Evolutionary conservation across 2,113 vertebrate genomes (phyloP), one percentile per base, ranked within the genome.

Genomic region (Butorides virescens): DNA sequence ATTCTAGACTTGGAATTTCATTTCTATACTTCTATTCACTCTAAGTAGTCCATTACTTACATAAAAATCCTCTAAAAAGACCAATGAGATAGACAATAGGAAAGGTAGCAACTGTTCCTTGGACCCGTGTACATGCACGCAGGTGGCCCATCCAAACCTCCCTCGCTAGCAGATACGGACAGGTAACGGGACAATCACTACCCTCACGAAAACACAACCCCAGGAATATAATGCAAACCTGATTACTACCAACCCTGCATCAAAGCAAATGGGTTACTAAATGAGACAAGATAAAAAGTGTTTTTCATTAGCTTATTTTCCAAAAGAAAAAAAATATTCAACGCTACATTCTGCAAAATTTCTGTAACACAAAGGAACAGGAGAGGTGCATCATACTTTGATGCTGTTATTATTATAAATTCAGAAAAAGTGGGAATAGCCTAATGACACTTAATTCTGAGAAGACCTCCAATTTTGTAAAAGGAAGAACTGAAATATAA

Each of bases 161-260:
- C 11, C 29, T 11, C 10, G 20, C 29, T 5, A 32, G 37, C 36
- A 39, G 58, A 14, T 6, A 30, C 0, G 0, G 16, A 50, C 22
- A 32, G 55, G 68, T 34, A 49, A 76, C 50, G 46, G 46, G n/a
- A 42, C 32, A 1, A 62, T 19, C 68, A 68, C 25, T 9, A 19
- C 30, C 5, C 44, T 19, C 52, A 27, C 0, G 10, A 46, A 70
- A 86, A 74, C 27, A 27, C n/a, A 13, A 61, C 49, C 36, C 30
- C 14, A 4, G 44, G 39, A 83, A 62, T 22, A n/a, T 17, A 91
- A 70, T 9, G n/a, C 67, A 84, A 89, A 84, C 49, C 26, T 71
- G 19, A 67, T 39, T 13, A 81, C 34, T 13, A 61, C 18, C 39
- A 80, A 74, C 86, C 53, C 77, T 49, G 77, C 90, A 85, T 53